phyloP scores from a whole-genome alignment of 1,140 invertebrate genomes.

The Zaprionus camerounensis region DNA sequence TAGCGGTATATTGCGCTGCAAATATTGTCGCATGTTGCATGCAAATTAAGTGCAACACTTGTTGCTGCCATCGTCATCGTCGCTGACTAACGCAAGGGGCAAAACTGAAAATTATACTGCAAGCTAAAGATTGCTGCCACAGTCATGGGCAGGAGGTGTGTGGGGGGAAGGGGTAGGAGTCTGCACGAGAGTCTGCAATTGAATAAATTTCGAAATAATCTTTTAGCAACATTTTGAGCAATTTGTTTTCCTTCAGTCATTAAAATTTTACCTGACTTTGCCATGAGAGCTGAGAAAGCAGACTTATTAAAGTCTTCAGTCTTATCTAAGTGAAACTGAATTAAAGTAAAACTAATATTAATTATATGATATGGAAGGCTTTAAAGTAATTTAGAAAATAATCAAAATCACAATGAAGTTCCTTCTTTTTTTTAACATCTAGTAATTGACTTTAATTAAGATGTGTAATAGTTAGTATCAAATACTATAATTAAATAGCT shows the following conservation, averaged over 20 bases:
- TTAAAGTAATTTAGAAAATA: no score
- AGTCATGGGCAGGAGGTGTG: not conserved
- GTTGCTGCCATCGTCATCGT: constrained; percentile 45
- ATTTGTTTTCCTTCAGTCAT: not conserved
- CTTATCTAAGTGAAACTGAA: no score
- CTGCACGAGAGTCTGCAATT: constrained; percentile 7
- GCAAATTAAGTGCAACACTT: constrained; percentile 79
- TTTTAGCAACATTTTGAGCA: constrained; percentile 8
- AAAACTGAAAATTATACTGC: constrained; percentile 21
- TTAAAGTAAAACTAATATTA: no score
- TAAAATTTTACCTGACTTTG: not conserved
- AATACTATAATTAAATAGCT: no score
- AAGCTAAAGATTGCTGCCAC: constrained; percentile 1
- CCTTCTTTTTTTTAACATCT: no score
- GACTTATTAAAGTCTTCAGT: no score
- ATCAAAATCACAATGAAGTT: no score
- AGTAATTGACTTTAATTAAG: no score
- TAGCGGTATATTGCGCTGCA: constrained; percentile 12
- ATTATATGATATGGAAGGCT: no score
- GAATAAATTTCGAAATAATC: constrained; percentile 8
- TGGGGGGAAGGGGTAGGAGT: not conserved
- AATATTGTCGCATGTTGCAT: constrained; percentile 69
- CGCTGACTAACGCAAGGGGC: constrained; percentile 9
- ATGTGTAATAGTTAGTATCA: no score
- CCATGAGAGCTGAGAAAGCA: no score